Base-by-base conservation (phyloP, 2,888 invertebrate species). In the Mesochorus sp. region DNA sequence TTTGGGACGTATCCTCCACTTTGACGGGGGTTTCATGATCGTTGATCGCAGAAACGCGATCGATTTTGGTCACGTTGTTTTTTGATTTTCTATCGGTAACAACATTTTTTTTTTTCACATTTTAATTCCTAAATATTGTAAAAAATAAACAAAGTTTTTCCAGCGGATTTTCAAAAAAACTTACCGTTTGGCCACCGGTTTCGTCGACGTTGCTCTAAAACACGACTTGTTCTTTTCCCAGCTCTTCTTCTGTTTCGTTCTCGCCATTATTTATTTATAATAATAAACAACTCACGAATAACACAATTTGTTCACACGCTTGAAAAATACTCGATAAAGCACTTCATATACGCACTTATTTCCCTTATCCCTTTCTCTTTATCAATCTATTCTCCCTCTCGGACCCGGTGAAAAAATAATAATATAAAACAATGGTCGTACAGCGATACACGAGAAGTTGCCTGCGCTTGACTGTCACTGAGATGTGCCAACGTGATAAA, bases 71-170 rank as follows among this genome's bases (percentile, higher is more conserved):
- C 17, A 6, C 28, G 34, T 34, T 34, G 14, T 14, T 66, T 31
- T 64, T 78, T 6, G 42, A 57, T 34, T 59, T 64, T 26, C 78
- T 78, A 31, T 31, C 42, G 17, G 10, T 3, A 4, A 5, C 2
- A 42, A 17, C 14, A 42, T 42, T 42, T 6, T 42, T 42, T 42
- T 6, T 42, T 17, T 1, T 2, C 14, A 8, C 14, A 14, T 42
- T 1, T 39, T 17, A 19, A 6, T 17, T 19, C 28, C 1, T 39
- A n/a, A 3, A 2, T 26, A 4, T 19, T 1, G 28, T 21, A 57
- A n/a, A n/a, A n/a, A n/a, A n/a, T n/a, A n/a, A n/a, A n/a, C n/a
- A n/a, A n/a, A n/a, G n/a, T n/a, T n/a, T n/a, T n/a, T n/a, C n/a
- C n/a, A n/a, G n/a, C n/a, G n/a, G n/a, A n/a, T n/a, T n/a, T n/a